Evolutionary conservation across 1,140 invertebrate species (phyloP).

Genomic region (Philaenus spumarius): DNA sequence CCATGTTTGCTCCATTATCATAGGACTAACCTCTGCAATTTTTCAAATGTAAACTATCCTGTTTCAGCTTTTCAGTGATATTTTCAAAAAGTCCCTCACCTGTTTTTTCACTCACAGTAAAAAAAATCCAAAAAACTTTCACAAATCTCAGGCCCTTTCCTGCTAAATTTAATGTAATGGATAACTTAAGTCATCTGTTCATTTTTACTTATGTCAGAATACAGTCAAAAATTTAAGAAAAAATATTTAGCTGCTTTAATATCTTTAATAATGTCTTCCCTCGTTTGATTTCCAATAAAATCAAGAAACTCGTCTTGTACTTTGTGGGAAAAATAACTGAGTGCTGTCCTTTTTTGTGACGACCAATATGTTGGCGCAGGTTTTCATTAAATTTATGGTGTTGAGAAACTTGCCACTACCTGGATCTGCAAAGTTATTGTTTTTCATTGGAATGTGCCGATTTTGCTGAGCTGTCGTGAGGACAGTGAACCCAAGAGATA

Average conservation of each 20-base stretch:
- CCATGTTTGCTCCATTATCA: slow-evolving; percentile 34
- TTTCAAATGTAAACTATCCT: slow-evolving; percentile 20
- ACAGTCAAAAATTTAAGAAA: slow-evolving; percentile 22
- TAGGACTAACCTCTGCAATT: slow-evolving; percentile 32
- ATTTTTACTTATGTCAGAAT: slow-evolving; percentile 22
- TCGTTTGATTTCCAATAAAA: too few species aligned
- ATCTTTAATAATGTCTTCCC: too few species aligned
- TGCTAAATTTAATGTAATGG: slow-evolving; percentile 10
- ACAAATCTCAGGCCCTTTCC: background rate
- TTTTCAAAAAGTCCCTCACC: slow-evolving; percentile 16
- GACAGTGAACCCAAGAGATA: too few species aligned
- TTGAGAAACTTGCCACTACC: too few species aligned
- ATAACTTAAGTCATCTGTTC: slow-evolving; percentile 23
- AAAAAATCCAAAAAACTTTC: slow-evolving; percentile 27
- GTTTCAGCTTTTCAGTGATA: slow-evolving; percentile 21
- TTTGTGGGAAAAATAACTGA: too few species aligned
- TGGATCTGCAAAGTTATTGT: too few species aligned
- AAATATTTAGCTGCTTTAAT: slow-evolving; percentile 15
- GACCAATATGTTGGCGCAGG: too few species aligned
- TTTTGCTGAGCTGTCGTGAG: too few species aligned
- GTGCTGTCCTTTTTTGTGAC: too few species aligned
- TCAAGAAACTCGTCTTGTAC: too few species aligned
- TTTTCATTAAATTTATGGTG: too few species aligned
- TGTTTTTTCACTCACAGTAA: slow-evolving; percentile 19
- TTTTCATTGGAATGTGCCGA: too few species aligned